Percentiles rank a stretch among this genome's conserved stretches.
phyloP scores from a whole-genome alignment of 2,113 vertebrate species.

The Onychorhynchus coronatus region DNA sequence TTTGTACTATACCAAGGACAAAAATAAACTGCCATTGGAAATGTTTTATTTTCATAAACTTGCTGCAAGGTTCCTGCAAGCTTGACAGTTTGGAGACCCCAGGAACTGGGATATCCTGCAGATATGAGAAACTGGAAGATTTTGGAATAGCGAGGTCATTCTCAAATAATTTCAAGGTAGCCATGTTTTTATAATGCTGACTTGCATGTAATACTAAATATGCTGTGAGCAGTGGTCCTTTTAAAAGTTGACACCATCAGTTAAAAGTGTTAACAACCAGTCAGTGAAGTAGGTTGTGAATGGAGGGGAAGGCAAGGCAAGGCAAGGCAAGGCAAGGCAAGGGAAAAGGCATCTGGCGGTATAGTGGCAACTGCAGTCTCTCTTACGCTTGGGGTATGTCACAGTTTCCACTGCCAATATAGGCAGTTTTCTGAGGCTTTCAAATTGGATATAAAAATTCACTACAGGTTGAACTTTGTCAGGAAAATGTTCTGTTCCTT shows the following conservation, averaged over 20 bases:
- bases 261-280: not conserved
- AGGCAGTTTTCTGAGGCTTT: not conserved
- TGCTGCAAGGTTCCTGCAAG: not conserved
- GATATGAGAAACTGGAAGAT: not conserved
- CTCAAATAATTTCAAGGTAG: not conserved
- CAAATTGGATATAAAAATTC: not conserved
- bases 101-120: not conserved
- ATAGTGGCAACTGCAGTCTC: not conserved
- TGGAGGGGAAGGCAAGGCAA: too few species aligned
- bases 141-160: not conserved
- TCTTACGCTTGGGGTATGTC: not conserved
- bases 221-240: not conserved
- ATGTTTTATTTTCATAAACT: not conserved
- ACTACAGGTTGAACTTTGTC: conserved; percentile 13
- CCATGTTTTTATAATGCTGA: not conserved
- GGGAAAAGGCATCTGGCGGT: not conserved
- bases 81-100: not conserved
- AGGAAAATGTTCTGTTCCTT: not conserved
- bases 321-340: too few species aligned
- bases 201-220: not conserved
- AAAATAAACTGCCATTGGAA: not conserved
- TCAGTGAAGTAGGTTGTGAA: not conserved
- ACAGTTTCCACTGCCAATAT: not conserved
- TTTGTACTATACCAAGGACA: not conserved
- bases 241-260: not conserved